phyloP scores from a whole-genome alignment of 1,140 invertebrate species.

The Andricus grossulariae region DNA sequence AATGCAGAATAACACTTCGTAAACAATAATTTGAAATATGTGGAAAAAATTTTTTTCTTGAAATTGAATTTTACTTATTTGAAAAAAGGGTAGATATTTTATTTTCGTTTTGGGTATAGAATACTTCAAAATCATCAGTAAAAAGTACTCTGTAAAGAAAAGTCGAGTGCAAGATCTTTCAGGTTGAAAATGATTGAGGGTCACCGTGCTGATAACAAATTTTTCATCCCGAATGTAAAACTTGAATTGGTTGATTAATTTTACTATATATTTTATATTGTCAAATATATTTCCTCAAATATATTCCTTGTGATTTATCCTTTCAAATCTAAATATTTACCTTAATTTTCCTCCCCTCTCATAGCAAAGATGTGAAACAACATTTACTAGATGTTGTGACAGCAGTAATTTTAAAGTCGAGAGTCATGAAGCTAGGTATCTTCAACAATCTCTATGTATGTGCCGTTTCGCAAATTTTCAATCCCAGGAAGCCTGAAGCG shows the following conservation, averaged over 20 bases:
- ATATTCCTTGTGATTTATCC: constrained; percentile 37
- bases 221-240: too few species aligned
- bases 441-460: constrained; percentile 74
- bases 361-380: constrained; percentile 70
- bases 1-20: too few species aligned
- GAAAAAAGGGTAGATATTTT: too few species aligned
- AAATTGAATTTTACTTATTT: too few species aligned
- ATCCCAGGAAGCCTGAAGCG: constrained; percentile 66
- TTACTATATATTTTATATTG: constrained; percentile 60
- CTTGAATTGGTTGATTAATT: constrained; percentile 35
- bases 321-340: constrained; percentile 5
- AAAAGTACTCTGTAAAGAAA: too few species aligned
- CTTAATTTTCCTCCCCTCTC: constrained; percentile 49
- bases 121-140: too few species aligned
- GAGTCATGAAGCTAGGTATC: constrained; percentile 70
- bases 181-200: too few species aligned
- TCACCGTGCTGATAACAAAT: too few species aligned
- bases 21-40: too few species aligned
- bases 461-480: constrained; percentile 74
- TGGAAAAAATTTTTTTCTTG: too few species aligned
- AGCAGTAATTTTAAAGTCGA: constrained; percentile 69
- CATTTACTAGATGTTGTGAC: constrained; percentile 71
- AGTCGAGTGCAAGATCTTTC: too few species aligned
- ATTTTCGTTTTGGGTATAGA: too few species aligned
- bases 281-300: constrained; percentile 42